These are phyloP conservation scores for Rhinophrynus dorsalis DNA, from an alignment of 2,797 vertebrate species.

Conservation along the genomic window DNA sequence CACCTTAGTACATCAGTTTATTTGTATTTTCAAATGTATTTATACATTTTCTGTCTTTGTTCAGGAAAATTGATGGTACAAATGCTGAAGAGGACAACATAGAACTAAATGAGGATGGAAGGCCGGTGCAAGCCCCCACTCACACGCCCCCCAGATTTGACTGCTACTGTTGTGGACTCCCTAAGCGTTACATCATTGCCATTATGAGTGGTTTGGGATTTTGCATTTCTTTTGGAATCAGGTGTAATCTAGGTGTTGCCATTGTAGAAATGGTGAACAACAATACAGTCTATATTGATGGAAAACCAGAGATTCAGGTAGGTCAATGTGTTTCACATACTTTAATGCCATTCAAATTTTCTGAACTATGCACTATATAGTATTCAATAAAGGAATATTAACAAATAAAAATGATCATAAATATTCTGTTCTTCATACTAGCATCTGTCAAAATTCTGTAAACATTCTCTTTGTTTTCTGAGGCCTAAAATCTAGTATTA, in stretches of 20 bases:
- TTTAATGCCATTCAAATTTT: too few relatives aligned
- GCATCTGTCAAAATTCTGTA: too few relatives aligned
- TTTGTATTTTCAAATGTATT: too few relatives aligned
- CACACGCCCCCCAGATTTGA: conserved; percentile 64
- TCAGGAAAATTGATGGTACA: conserved; percentile 87
- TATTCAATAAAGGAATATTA: too few relatives aligned
- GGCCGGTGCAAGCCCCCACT: conserved; percentile 64
- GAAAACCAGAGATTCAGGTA: conserved; percentile 89
- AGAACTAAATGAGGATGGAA: conserved; percentile 88
- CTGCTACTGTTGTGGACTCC: conserved; percentile 86
- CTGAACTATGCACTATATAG: too few relatives aligned
- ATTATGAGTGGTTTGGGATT: conserved; percentile 95
- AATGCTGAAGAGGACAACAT: conserved; percentile 76
- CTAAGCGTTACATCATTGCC: conserved; percentile 95
- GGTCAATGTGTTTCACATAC: conserved; percentile 13
- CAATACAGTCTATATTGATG: conserved; percentile 87
- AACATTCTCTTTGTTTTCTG: too few relatives aligned
- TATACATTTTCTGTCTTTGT: background rate
- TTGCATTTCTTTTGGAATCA: conserved; percentile 97
- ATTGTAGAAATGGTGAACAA: conserved; percentile 99
- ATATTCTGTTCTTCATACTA: too few relatives aligned
- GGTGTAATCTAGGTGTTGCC: conserved; percentile 95
- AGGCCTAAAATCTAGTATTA: too few relatives aligned
- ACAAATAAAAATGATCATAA: too few relatives aligned
- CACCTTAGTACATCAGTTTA: too few relatives aligned